Conservation (phyloP, 1,140 invertebrate genomes). For the Lordiphosa clarofinis region DNA sequence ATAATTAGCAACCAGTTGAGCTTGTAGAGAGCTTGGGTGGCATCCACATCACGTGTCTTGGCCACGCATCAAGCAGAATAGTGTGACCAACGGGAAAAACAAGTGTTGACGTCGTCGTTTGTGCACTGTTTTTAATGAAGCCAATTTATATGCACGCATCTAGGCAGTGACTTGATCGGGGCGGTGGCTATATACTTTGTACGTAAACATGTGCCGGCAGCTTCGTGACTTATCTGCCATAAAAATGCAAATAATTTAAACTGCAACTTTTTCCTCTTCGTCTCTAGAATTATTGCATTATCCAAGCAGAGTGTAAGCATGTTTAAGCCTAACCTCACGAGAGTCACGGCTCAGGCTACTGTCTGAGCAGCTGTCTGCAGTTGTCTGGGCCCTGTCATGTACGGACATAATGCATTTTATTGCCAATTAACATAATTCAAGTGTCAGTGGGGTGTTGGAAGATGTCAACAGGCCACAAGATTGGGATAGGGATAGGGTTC, state of each 20-base stretch:
- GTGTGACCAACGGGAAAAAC: slow-evolving; percentile 21
- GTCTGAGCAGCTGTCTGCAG: slow-evolving; percentile 19
- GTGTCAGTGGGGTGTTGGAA: neutral
- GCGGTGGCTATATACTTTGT: slow-evolving; percentile 4
- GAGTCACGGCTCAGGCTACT: slow-evolving; percentile 15
- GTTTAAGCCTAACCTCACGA: neutral
- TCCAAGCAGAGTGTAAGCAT: no score
- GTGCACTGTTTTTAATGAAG: slow-evolving; percentile 26
- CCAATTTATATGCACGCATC: slow-evolving; percentile 42
- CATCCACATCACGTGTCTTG: slow-evolving; percentile 30
- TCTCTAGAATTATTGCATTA: no score
- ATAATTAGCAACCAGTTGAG: slow-evolving; percentile 30
- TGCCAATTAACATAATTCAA: slow-evolving; percentile 27
- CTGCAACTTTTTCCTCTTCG: slow-evolving; percentile 1
- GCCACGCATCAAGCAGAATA: slow-evolving; percentile 23
- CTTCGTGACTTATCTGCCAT: slow-evolving; percentile 10
- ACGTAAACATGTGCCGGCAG: neutral
- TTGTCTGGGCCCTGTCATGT: slow-evolving; percentile 19
- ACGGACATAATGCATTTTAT: slow-evolving; percentile 23
- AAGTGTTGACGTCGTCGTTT: slow-evolving; percentile 6
- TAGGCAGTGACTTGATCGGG: slow-evolving; percentile 17
- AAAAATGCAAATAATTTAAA: slow-evolving; percentile 17
- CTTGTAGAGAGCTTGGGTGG: neutral
- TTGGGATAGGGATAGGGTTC: neutral
- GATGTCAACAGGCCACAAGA: neutral